Percentiles rank a stretch among this genome's conserved stretches.
phyloP scores from a whole-genome alignment of 2,797 vertebrate genomes.

The Phrynocephalus vlangalii region DNA sequence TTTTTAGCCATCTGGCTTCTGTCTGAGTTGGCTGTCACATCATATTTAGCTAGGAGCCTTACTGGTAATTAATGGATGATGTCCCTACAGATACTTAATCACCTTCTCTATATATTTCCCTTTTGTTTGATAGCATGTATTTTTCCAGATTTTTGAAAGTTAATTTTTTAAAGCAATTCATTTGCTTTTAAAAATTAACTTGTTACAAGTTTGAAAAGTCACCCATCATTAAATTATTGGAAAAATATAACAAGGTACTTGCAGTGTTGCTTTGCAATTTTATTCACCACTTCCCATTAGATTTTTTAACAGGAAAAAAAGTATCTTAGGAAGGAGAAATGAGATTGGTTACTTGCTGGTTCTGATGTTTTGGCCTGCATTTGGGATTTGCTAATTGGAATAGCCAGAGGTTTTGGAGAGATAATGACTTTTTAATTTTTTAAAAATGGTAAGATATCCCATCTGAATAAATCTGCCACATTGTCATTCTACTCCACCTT shows the following conservation, averaged over 20 bases:
- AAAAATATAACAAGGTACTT: no score
- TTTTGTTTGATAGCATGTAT: background rate
- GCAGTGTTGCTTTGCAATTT: no score
- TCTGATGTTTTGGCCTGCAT: conserved; percentile 21
- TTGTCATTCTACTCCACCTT: conserved; percentile 24
- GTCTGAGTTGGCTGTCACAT: conserved; percentile 62
- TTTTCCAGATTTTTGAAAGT: no score
- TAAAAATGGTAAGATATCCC: background rate
- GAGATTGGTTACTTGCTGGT: no score
- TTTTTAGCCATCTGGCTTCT: conserved; percentile 69
- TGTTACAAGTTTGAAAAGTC: no score
- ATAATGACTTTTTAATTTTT: background rate
- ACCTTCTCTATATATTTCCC: no score
- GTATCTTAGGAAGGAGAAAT: no score
- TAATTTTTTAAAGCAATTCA: no score
- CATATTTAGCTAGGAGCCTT: background rate
- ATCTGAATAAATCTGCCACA: background rate
- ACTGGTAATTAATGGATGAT: background rate
- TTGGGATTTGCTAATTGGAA: background rate
- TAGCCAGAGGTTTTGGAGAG: background rate
- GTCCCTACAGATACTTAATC: background rate
- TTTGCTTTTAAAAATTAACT: no score
- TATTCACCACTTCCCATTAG: background rate
- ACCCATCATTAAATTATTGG: no score
- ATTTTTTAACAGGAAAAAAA: conserved; percentile 10